A percentile compares a stretch with the other conserved stretches of the same genome.
These are phyloP conservation scores for Hirtodrosophila cameraria DNA, from an alignment of 2,888 invertebrate species.

Conservation along the genomic window DNA sequence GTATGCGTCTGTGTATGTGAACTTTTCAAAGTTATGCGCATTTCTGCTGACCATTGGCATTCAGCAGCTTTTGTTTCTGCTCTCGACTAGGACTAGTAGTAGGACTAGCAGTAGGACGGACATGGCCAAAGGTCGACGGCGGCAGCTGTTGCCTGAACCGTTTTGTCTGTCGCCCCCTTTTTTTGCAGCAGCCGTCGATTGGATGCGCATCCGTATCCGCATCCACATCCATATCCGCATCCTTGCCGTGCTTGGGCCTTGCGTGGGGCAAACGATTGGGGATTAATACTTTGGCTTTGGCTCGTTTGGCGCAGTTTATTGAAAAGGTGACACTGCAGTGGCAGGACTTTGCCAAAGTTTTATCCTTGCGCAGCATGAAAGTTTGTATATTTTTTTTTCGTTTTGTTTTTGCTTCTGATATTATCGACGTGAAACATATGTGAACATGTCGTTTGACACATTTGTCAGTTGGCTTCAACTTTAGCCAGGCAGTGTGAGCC, in stretches of 20 bases:
- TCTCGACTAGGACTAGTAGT: conserved; percentile 8
- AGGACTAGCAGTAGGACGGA: too few species aligned
- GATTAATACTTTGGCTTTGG: conserved; percentile 72
- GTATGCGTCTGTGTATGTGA: conserved; percentile 56
- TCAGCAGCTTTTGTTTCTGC: conserved; percentile 77
- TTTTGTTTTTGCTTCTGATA: conserved; percentile 49
- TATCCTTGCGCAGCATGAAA: conserved; percentile 46
- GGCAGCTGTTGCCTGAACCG: conserved; percentile 71
- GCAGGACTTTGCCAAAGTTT: conserved; percentile 66
- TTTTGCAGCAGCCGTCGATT: conserved; percentile 49
- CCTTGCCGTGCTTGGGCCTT: conserved; percentile 34
- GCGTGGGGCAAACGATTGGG: conserved; percentile 65
- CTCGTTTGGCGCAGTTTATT: conserved; percentile 73
- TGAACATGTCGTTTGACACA: conserved; percentile 80
- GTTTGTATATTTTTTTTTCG: conserved; percentile 36
- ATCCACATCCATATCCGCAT: conserved; percentile 49
- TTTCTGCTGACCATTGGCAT: conserved; percentile 80
- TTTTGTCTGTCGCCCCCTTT: conserved; percentile 57
- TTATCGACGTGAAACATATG: conserved; percentile 77
- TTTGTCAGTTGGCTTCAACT: conserved; percentile 77
- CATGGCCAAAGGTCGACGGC: conserved; percentile 68
- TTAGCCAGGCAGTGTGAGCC: conserved; percentile 4
- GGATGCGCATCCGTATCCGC: conserved; percentile 60
- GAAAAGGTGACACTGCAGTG: conserved; percentile 76
- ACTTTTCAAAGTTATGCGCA: conserved; percentile 75